Conservation (phyloP, 2,888 invertebrate genomes). For the Hoplodrina ambigua region DNA sequence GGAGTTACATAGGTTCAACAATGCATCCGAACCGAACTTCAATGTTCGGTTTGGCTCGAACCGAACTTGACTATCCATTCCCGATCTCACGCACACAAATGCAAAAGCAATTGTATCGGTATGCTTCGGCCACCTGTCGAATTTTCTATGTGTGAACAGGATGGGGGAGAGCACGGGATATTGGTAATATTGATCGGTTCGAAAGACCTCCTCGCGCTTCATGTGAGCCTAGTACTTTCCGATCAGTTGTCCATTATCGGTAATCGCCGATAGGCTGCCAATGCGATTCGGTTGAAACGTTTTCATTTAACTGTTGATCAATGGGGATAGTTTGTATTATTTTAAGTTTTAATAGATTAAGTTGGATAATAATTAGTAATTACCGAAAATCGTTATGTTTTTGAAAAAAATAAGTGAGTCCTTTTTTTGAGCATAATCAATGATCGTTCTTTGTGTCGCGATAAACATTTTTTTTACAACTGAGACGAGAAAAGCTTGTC, state of each 20-base stretch:
- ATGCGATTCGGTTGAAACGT: slow-evolving; percentile 61
- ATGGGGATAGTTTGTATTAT: not conserved
- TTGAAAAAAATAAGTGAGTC: too few species aligned
- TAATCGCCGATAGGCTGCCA: slow-evolving; percentile 81
- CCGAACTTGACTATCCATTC: slow-evolving; percentile 22
- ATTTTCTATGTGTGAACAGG: slow-evolving; percentile 70
- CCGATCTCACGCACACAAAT: slow-evolving; percentile 57
- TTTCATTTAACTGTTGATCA: slow-evolving; percentile 28
- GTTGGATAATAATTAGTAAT: not conserved
- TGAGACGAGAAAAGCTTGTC: too few species aligned
- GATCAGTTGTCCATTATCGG: slow-evolving; percentile 87
- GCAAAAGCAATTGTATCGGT: slow-evolving; percentile 45
- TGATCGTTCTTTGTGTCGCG: not conserved
- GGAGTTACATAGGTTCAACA: slow-evolving; percentile 3
- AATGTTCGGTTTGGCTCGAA: slow-evolving; percentile 3
- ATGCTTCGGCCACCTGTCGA: slow-evolving; percentile 64
- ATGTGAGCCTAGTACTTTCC: slow-evolving; percentile 84
- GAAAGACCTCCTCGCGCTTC: slow-evolving; percentile 75
- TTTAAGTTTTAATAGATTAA: not conserved
- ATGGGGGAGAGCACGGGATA: slow-evolving; percentile 73
- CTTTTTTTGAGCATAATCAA: not conserved
- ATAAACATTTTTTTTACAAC: not conserved
- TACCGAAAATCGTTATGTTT: too few species aligned
- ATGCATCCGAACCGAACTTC: slow-evolving; percentile 26
- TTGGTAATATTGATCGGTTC: slow-evolving; percentile 86